A percentile compares a stretch with the other conserved stretches of the same genome.
Conservation (phyloP, 2,113 vertebrate species). For the Cyphomyrus plagiostoma region DNA sequence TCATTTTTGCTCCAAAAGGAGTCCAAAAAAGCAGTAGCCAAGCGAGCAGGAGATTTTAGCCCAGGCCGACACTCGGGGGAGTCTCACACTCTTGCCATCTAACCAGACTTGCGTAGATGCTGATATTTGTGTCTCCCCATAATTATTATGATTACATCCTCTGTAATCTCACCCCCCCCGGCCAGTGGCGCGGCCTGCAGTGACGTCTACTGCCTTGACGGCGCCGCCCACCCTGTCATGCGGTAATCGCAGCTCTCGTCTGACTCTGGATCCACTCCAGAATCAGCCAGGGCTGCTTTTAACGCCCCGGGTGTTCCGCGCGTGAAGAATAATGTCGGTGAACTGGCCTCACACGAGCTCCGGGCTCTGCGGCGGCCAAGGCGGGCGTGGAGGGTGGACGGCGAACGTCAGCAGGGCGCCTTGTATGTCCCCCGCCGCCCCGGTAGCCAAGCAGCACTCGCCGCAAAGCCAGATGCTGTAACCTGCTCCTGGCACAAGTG, state of each 20-base stretch:
- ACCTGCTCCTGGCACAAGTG: background rate
- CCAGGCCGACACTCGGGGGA: background rate
- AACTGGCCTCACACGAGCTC: background rate
- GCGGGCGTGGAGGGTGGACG: background rate
- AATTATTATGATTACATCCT: slow-evolving; percentile 23
- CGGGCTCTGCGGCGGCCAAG: background rate
- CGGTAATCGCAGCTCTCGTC: background rate
- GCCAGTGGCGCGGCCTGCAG: background rate
- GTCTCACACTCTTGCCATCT: background rate
- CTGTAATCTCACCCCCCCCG: slow-evolving; percentile 12
- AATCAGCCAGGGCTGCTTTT: background rate
- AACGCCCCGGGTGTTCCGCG: background rate
- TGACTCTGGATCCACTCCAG: background rate
- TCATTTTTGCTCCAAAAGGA: background rate
- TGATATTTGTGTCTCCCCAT: background rate
- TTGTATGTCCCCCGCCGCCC: background rate
- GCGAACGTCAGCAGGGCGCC: background rate
- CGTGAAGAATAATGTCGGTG: background rate
- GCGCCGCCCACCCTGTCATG: background rate
- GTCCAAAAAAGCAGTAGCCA: background rate
- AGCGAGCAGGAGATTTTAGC: background rate
- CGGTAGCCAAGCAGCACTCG: background rate
- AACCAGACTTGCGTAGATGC: background rate
- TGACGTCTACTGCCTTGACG: background rate
- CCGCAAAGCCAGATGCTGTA: background rate